Percentiles rank a stretch among this genome's conserved stretches.
These are phyloP conservation scores for Heliconius hewitsoni DNA, from an alignment of 1,140 invertebrate species.

Conservation along the genomic window DNA sequence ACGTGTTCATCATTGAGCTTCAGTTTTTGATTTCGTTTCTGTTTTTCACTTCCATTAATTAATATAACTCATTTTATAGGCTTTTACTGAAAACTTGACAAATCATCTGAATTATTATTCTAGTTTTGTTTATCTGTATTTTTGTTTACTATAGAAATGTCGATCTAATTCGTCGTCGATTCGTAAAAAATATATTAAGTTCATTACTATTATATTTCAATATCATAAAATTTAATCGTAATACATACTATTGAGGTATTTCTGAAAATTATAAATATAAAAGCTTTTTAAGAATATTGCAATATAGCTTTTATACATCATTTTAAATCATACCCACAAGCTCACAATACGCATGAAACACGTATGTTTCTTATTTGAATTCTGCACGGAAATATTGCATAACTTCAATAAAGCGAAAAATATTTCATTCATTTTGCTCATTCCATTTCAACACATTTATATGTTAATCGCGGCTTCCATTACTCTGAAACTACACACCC, in stretches of 20 bases:
- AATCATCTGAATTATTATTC: too few species aligned
- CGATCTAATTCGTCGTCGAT: too few species aligned
- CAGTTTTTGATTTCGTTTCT: too few species aligned
- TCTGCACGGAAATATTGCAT: constrained; percentile 44
- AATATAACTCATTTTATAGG: too few species aligned
- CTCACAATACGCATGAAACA: constrained; percentile 31
- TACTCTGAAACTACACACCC: constrained; percentile 53
- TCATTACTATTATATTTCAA: background rate
- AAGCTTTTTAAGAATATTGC: background rate
- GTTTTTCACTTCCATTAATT: too few species aligned
- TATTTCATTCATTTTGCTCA: constrained; percentile 48
- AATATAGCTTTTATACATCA: background rate
- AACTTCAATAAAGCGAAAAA: constrained; percentile 44
- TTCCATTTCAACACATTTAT: constrained; percentile 51
- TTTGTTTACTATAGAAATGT: too few species aligned
- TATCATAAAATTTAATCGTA: background rate
- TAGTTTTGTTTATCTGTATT: too few species aligned
- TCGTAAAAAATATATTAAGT: background rate
- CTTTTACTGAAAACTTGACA: too few species aligned
- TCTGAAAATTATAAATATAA: background rate
- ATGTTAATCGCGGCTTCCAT: constrained; percentile 52
- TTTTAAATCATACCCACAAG: constrained; percentile 1
- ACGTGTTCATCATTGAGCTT: too few species aligned
- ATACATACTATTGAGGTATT: background rate
- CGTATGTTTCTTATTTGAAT: constrained; percentile 45